Evolutionary conservation across 1,140 invertebrate genomes (phyloP).

Genomic region (Cryptotermes secundus): DNA sequence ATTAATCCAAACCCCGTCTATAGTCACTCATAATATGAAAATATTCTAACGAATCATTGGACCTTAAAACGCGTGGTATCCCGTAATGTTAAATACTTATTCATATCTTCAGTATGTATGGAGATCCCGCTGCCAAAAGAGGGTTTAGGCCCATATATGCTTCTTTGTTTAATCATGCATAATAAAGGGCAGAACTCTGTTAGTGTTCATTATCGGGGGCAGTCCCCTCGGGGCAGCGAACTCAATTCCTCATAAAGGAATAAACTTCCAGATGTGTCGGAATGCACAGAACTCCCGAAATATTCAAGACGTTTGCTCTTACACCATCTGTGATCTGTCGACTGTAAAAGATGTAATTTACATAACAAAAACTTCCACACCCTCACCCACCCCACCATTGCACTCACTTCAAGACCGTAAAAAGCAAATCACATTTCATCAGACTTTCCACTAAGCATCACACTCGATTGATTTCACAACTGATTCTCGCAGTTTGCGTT

Average conservation of each 20-base stretch:
- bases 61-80: too few species aligned
- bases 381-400: not conserved
- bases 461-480: conserved; percentile 10
- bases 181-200: not conserved
- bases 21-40: too few species aligned
- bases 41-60: too few species aligned
- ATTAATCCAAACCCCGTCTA: too few species aligned
- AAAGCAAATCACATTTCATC: conserved; percentile 17
- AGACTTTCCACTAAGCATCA: conserved; percentile 16
- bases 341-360: conserved; percentile 17
- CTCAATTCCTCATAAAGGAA: not conserved
- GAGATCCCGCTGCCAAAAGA: too few species aligned
- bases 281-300: not conserved
- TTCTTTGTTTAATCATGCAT: not conserved
- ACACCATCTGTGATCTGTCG: conserved; percentile 8
- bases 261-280: not conserved
- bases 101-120: too few species aligned
- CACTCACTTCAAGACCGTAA: not conserved
- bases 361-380: conserved; percentile 13
- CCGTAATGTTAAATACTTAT: too few species aligned
- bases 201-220: not conserved
- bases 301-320: not conserved
- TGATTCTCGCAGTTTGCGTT: conserved; percentile 1
- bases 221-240: not conserved
- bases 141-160: not conserved